phyloP scores from a whole-genome alignment of 2,113 vertebrate species.

The Cromileptes altivelis region DNA sequence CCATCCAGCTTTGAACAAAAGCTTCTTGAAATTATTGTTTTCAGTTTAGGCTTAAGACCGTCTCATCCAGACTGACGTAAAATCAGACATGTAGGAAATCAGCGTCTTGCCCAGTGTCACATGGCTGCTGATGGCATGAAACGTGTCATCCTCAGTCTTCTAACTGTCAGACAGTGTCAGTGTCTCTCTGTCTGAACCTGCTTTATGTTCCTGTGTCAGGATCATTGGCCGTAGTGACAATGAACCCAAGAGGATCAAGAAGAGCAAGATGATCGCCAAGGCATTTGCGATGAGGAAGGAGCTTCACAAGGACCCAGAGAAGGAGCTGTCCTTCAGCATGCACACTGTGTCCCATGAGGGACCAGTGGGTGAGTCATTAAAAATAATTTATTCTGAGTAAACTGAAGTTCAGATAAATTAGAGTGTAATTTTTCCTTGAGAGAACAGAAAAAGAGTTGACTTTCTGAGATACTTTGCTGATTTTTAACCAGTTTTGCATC shows the following conservation, averaged over 20 bases:
- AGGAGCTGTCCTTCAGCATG: slow-evolving; percentile 96
- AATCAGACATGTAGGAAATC: not conserved
- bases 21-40: slow-evolving; percentile 6
- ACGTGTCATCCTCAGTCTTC: not conserved
- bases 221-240: slow-evolving; percentile 94
- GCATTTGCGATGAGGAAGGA: slow-evolving; percentile 96
- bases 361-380: slow-evolving; percentile 90
- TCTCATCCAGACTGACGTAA: not conserved
- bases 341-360: slow-evolving; percentile 96
- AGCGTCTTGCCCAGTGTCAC: not conserved
- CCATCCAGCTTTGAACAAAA: not conserved
- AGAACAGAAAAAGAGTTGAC: not conserved
- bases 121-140: not conserved
- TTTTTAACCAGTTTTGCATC: too few species aligned
- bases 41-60: not conserved
- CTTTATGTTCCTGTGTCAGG: slow-evolving; percentile 75
- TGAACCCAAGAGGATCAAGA: slow-evolving; percentile 97
- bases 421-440: not conserved
- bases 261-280: slow-evolving; percentile 99
- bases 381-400: not conserved
- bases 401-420: not conserved
- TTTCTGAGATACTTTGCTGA: too few species aligned
- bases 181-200: not conserved
- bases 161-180: not conserved
- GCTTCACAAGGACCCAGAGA: slow-evolving; percentile 93